Conservation (phyloP, 2,888 invertebrate genomes). For the Diarsia brunnea region DNA sequence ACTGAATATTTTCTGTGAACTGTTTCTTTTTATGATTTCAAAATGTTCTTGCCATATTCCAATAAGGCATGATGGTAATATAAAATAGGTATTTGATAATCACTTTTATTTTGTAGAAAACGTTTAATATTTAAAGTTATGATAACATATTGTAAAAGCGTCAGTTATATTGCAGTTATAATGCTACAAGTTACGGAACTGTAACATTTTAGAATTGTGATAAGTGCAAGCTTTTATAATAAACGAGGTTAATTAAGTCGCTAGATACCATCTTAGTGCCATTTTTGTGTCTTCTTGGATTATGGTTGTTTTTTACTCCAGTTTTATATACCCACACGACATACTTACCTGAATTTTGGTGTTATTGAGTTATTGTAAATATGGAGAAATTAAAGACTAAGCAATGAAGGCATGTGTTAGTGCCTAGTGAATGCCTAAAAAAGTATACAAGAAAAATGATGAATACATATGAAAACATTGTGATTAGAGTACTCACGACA, state of each 20-base stretch:
- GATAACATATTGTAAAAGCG: conserved; percentile 48
- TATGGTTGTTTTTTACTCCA: conserved; percentile 66
- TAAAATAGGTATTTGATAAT: conserved; percentile 58
- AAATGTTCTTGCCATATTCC: conserved; percentile 65
- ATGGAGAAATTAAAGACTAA: conserved; percentile 89
- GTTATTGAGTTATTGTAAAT: conserved; percentile 83
- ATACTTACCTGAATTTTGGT: conserved; percentile 67
- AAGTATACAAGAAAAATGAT: conserved; percentile 87
- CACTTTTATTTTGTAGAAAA: conserved; percentile 61
- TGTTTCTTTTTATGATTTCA: conserved; percentile 40
- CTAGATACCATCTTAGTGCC: conserved; percentile 64
- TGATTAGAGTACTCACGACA: conserved; percentile 86
- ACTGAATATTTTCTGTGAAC: conserved; percentile 34
- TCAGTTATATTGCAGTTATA: conserved; percentile 34
- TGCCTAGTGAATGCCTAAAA: conserved; percentile 88
- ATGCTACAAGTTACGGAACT: conserved; percentile 31
- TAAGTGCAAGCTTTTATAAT: conserved; percentile 59
- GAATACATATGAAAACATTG: conserved; percentile 89
- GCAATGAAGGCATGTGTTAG: conserved; percentile 82
- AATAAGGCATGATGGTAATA: conserved; percentile 67
- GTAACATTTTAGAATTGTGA: conserved; percentile 53
- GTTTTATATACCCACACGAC: conserved; percentile 67
- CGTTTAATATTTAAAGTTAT: conserved; percentile 40
- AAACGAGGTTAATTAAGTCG: conserved; percentile 57
- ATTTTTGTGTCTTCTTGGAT: conserved; percentile 69